phyloP scores from a whole-genome alignment of 1,140 invertebrate species.

The Drosophila yakuba region DNA sequence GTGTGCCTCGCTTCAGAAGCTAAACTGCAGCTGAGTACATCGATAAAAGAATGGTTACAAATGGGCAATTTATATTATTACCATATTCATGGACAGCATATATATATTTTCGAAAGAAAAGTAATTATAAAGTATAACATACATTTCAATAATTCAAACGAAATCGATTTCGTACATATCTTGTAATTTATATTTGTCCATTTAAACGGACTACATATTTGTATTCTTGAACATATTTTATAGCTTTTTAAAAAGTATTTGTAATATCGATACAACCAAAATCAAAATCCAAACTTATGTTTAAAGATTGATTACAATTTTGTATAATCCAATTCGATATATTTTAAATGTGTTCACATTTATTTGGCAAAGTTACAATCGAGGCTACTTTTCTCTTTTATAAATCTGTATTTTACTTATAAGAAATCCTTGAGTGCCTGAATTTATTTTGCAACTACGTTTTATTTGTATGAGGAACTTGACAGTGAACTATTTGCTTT shows the following conservation, averaged over 20 bases:
- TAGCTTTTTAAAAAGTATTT: background rate
- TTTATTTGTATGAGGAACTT: conserved; percentile 22
- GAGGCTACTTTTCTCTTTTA: background rate
- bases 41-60: background rate
- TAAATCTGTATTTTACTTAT: background rate
- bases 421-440: conserved; percentile 16
- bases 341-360: background rate
- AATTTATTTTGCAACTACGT: conserved; percentile 8
- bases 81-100: too few relatives aligned
- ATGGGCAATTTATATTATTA: background rate
- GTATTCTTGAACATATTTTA: background rate
- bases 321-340: too few relatives aligned
- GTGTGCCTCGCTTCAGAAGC: conserved; percentile 14
- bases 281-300: background rate
- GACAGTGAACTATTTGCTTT: conserved; percentile 3
- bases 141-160: too few relatives aligned
- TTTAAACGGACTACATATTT: background rate
- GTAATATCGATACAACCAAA: background rate
- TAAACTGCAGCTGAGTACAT: background rate
- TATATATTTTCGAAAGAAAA: too few relatives aligned
- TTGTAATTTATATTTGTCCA: background rate
- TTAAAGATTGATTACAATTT: too few relatives aligned
- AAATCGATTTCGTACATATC: too few relatives aligned
- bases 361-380: background rate
- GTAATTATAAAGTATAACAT: too few relatives aligned